Evolutionary conservation across 2,797 vertebrate species (phyloP).

Genomic region (Mormyrus hasselquistii): DNA sequence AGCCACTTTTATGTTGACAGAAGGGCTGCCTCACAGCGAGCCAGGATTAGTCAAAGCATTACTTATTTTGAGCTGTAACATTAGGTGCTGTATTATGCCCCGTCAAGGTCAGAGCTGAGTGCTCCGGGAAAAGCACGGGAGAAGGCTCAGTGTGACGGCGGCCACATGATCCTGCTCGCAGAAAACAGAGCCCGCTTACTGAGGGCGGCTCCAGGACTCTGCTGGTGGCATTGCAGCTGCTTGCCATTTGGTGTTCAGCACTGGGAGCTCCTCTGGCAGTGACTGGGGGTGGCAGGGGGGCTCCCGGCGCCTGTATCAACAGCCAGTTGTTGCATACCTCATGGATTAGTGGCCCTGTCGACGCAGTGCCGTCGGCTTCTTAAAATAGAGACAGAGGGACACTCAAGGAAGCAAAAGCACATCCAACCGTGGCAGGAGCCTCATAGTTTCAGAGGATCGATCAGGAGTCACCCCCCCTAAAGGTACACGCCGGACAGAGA

Average conservation of each 20-base stretch:
- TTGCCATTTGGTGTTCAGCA: neutral
- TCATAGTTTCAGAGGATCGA: slow-evolving; percentile 34
- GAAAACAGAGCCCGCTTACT: neutral
- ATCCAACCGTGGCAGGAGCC: slow-evolving; percentile 18
- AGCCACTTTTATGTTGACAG: slow-evolving; percentile 10
- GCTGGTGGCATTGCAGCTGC: neutral
- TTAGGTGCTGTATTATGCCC: slow-evolving; percentile 11
- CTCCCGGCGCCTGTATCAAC: slow-evolving; percentile 37
- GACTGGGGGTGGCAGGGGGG: neutral
- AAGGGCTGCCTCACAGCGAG: neutral
- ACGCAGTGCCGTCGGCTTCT: slow-evolving; percentile 43
- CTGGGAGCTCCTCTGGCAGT: neutral
- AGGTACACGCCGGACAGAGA: neutral
- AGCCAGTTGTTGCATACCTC: slow-evolving; percentile 45
- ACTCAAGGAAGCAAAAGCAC: slow-evolving; percentile 46
- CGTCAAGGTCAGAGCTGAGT: slow-evolving; percentile 21
- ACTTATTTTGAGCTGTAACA: slow-evolving; percentile 26
- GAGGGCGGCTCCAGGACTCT: neutral
- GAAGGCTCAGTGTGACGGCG: neutral
- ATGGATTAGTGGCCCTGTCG: slow-evolving; percentile 49
- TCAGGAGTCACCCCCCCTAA: slow-evolving; percentile 21
- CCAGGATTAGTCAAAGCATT: slow-evolving; percentile 14
- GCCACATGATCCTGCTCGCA: neutral
- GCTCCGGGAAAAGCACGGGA: neutral
- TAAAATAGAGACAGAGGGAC: slow-evolving; percentile 53